Base-by-base conservation (phyloP, 2,797 vertebrate genomes). In the Podarcis lilfordi region DNA sequence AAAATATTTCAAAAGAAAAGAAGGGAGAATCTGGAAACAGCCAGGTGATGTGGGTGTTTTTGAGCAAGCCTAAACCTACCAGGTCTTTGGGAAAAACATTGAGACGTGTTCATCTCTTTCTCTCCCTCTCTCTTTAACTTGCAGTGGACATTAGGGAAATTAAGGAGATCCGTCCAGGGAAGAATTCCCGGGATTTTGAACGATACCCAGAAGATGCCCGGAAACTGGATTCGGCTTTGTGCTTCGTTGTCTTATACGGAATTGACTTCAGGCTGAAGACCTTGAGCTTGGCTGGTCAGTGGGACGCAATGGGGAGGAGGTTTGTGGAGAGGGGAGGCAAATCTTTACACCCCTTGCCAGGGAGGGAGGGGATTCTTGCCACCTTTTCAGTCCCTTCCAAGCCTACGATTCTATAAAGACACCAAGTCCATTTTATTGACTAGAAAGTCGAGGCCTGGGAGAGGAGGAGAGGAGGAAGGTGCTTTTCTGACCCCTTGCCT, bases 101-200 rank as follows among this genome's bases (percentile, higher is more conserved):
- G 5, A 69, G 10, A 0, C 25, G 3, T 27, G 27, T 17, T 15
- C 40, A 1, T 59, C 61, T 92, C 11, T 82, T 2, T 69, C 27
- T 69, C 11, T 3, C 29, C 1, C 15, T 32, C 27, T 72, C 32
- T 37, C 76, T 74, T 80, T 45, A 15, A 37, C 61, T 37, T 0
- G 0, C 90, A 98, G 98, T 98, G 40, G 98, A 98, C 94, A 97
- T 98, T n/a, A 96, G 97, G 91, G 98, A 98, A 96, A 98, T 98
- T 93, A 97, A 97, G 93, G 98, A 98, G 97, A 97, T 98, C 94
- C 97, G 98, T 21, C 94, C 97, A 88, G 98, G 98, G 75, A 98
- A 98, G 95, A 96, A 97, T 89, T 98, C 98, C 3, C 96, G 98
- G 75, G 98, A 98, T 92, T 98, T 98, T 23, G 98, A 98, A 95